Percentiles rank a stretch among this genome's conserved stretches.
phyloP scores from a whole-genome alignment of 2,888 invertebrate species.

The Seladonia tumulorum region DNA sequence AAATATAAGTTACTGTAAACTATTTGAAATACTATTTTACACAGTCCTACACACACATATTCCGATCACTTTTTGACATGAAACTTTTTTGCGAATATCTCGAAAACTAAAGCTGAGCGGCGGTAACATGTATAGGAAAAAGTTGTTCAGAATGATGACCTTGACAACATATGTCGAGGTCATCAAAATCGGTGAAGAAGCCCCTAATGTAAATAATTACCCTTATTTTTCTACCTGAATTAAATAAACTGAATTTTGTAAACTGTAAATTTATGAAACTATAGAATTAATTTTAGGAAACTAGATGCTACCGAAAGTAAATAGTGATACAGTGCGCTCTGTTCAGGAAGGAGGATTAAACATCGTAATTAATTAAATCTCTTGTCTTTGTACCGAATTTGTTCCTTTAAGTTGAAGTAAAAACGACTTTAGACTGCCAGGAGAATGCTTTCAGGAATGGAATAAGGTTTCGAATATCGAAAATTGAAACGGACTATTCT shows the following conservation, averaged over 20 bases:
- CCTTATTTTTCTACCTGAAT: neutral
- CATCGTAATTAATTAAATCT: neutral
- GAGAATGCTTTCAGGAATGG: neutral
- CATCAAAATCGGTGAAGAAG: too few relatives aligned
- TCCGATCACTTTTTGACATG: too few relatives aligned
- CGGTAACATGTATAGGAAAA: too few relatives aligned
- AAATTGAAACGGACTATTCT: slow-evolving; percentile 18
- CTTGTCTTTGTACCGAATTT: neutral
- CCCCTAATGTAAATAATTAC: too few relatives aligned
- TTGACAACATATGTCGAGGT: too few relatives aligned
- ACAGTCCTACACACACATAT: too few relatives aligned
- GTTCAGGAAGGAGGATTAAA: neutral
- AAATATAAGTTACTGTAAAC: too few relatives aligned
- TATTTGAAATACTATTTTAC: too few relatives aligned
- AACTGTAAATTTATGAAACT: neutral
- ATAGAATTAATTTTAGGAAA: too few relatives aligned
- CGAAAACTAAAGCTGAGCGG: too few relatives aligned
- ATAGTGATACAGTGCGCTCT: neutral
- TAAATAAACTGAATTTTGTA: neutral
- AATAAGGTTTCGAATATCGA: slow-evolving; percentile 7
- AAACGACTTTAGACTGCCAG: neutral
- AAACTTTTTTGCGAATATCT: too few relatives aligned
- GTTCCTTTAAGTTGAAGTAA: neutral
- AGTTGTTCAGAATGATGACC: too few relatives aligned
- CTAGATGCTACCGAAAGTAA: neutral